A percentile compares a stretch with the other conserved stretches of the same genome.
Conservation (phyloP, 2,113 vertebrate species). For the Colossoma macropomum region DNA sequence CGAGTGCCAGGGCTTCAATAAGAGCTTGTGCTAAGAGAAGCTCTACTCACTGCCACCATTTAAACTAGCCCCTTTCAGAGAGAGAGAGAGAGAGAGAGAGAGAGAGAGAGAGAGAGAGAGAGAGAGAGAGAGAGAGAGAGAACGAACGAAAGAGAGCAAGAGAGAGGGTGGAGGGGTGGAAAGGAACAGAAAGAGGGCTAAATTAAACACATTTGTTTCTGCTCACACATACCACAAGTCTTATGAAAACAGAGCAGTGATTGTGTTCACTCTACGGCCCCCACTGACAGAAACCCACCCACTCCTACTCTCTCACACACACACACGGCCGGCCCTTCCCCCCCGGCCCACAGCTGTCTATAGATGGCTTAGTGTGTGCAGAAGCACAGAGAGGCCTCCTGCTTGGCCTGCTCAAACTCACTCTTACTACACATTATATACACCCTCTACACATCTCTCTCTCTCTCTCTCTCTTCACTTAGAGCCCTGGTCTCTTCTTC, state of each 20-base stretch:
- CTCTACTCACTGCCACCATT: conserved; percentile 48
- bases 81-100: conserved; percentile 19
- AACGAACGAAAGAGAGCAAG: background rate
- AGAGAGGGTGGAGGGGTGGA: conserved; percentile 51
- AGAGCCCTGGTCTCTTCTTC: background rate
- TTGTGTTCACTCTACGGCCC: conserved; percentile 80
- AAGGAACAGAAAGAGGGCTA: conserved; percentile 72
- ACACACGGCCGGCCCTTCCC: conserved; percentile 40
- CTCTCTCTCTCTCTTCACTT: background rate
- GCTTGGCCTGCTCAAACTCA: conserved; percentile 31
- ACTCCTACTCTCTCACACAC: conserved; percentile 55
- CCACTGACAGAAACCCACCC: conserved; percentile 47
- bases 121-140: conserved; percentile 20
- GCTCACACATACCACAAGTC: conserved; percentile 85
- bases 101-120: conserved; percentile 6
- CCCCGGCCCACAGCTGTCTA: conserved; percentile 50
- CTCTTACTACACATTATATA: background rate
- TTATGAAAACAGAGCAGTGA: conserved; percentile 86
- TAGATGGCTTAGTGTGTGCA: conserved; percentile 41
- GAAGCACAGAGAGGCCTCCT: conserved; percentile 43
- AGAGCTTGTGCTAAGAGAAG: conserved; percentile 55
- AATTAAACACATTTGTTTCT: conserved; percentile 89
- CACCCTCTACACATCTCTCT: conserved; percentile 7
- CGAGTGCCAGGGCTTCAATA: conserved; percentile 62
- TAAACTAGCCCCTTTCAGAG: conserved; percentile 49